A percentile compares a stretch with the other conserved stretches of the same genome.
phyloP scores from a whole-genome alignment of 2,888 invertebrate species.

The Nomada flava region DNA sequence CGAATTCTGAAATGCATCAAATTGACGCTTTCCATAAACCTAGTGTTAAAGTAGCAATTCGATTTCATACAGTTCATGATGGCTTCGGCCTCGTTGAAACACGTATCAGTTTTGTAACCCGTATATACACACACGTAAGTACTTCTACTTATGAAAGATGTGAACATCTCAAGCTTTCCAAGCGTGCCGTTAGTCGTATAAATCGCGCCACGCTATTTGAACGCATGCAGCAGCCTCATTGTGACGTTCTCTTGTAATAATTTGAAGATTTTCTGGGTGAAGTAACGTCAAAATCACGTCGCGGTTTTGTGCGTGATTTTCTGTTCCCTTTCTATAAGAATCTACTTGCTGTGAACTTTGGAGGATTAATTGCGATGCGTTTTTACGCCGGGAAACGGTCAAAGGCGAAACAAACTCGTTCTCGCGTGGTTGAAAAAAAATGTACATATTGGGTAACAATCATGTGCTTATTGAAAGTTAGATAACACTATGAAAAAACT shows the following conservation, averaged over 20 bases:
- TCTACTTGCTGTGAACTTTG: background rate
- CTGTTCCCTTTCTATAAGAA: background rate
- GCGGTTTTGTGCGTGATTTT: background rate
- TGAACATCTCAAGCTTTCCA: conserved; percentile 3
- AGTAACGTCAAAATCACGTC: background rate
- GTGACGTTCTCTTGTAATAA: background rate
- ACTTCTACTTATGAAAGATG: no score
- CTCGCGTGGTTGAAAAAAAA: background rate
- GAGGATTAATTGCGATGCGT: conserved; percentile 7
- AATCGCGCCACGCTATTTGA: background rate
- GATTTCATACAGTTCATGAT: no score
- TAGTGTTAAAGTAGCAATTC: no score
- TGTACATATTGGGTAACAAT: no score
- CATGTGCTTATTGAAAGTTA: no score
- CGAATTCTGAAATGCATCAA: no score
- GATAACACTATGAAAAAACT: no score
- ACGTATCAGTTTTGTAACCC: no score
- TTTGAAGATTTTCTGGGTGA: background rate
- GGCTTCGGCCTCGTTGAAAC: no score
- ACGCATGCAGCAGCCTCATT: background rate
- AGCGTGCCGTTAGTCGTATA: background rate
- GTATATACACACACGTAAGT: no score
- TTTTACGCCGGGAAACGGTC: background rate
- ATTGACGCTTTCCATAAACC: no score
- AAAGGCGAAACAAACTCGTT: conserved; percentile 2